phyloP scores from a whole-genome alignment of 2,888 invertebrate species.

The Cerastis rubricosa region DNA sequence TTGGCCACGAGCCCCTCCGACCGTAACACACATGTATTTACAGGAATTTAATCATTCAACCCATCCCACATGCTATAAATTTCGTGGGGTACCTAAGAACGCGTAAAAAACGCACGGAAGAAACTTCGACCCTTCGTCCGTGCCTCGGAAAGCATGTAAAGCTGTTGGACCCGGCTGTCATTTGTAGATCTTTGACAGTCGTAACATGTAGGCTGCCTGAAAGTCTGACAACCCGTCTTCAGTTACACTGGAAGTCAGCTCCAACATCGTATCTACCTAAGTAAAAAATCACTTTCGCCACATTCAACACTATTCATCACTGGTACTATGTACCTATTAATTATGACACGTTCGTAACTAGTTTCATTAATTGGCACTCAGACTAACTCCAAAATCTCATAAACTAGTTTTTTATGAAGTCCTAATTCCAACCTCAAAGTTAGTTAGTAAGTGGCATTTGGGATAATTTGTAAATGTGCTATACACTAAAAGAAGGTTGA shows the following conservation, averaged over 20 bases:
- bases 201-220: not conserved
- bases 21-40: too few species aligned
- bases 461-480: conserved; percentile 25
- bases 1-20: too few species aligned
- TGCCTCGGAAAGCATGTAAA: not conserved
- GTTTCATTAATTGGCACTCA: conserved; percentile 23
- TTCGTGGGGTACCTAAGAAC: not conserved
- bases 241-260: not conserved
- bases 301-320: not conserved
- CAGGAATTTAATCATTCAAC: too few species aligned
- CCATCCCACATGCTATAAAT: not conserved
- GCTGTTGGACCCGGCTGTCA: not conserved
- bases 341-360: not conserved
- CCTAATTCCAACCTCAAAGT: conserved; percentile 21
- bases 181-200: not conserved
- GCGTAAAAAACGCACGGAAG: not conserved
- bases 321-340: not conserved
- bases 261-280: not conserved
- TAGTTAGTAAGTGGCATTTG: not conserved
- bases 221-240: not conserved
- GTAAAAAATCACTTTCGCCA: not conserved
- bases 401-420: conserved; percentile 8
- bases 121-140: not conserved
- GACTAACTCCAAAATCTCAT: conserved; percentile 11
- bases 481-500: conserved; percentile 5